Conservation (phyloP, 2,113 vertebrate species). For the Coregonus clupeaformis region DNA sequence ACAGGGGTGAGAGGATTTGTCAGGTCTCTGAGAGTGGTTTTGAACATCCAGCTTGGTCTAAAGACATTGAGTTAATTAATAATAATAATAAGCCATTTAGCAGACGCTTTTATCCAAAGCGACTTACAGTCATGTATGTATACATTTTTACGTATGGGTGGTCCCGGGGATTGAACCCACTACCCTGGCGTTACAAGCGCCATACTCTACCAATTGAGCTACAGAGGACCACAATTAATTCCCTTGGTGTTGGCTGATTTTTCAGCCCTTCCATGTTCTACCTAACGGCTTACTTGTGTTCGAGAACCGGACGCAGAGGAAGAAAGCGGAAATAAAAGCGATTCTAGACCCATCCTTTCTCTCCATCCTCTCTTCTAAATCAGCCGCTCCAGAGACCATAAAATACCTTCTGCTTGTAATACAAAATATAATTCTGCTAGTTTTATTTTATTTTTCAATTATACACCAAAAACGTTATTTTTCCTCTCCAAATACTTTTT, state of each 20-base stretch:
- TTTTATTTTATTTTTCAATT: background rate
- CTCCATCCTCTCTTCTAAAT: background rate
- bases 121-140: too few species aligned
- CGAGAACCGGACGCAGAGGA: conserved; percentile 38
- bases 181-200: too few species aligned
- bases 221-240: too few species aligned
- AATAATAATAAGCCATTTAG: too few species aligned
- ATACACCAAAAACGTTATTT: background rate
- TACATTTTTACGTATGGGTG: too few species aligned
- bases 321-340: conserved; percentile 30
- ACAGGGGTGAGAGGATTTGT: conserved; percentile 31
- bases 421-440: background rate
- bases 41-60: conserved; percentile 40
- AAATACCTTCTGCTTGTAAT: background rate
- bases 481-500: background rate
- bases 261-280: conserved; percentile 40
- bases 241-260: conserved; percentile 40
- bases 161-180: too few species aligned
- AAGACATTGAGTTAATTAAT: conserved; percentile 43
- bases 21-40: conserved; percentile 31
- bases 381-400: background rate
- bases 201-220: too few species aligned
- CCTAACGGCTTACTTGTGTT: conserved; percentile 22
- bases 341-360: background rate
- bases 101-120: too few species aligned